Base-by-base conservation (phyloP, 2,113 vertebrate species). In the Corydoras sp. region DNA sequence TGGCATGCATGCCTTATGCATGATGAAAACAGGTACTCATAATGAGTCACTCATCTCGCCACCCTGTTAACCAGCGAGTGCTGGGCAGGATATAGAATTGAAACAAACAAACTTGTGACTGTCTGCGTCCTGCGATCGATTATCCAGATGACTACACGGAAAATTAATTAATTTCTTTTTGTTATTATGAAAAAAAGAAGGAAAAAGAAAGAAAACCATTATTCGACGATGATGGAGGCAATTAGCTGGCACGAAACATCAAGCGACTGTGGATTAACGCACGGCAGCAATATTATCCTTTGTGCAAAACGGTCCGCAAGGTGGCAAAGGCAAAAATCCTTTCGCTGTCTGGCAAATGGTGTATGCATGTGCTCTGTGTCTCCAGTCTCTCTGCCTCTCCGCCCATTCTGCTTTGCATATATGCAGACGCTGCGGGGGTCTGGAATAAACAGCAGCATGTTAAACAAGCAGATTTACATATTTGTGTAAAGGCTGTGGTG, bases 11-110 rank as follows among this genome's bases (percentile, higher is more conserved):
- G 86, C 89, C 88, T 87, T 90, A 87, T 87, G 81, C 84, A 86
- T 90, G 86, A 88, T 89, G 89, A 89, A 88, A 88, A 88, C 87
- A 85, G 85, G 82, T 85, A 89, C 89, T 91, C 88, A 90, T 86
- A 89, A 91, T 85, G 89, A 90, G 83, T 83, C 85, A 79, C 83
- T 86, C 85, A 80, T 85, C 86, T 77, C 70, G 80, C 74, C 79
- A 74, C 69, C 81, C 86, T 71, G 71, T 77, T 73, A 75, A 77
- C 68, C 76, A 10, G 70, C 59, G 48, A 62, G 12, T 55, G 65
- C 69, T 71, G 65, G 30, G 65, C 79, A 63, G 69, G 65, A 70
- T 71, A 72, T 49, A 48, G 65, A 68, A 43, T 53, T 54, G 56
- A 82, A 78, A 76, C 50, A 32, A 59, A 64, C 62, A 35, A 81